A percentile compares a stretch with the other conserved stretches of the same genome.
Evolutionary conservation across 2,113 vertebrate species (phyloP).

Genomic region (Albula goreensis): DNA sequence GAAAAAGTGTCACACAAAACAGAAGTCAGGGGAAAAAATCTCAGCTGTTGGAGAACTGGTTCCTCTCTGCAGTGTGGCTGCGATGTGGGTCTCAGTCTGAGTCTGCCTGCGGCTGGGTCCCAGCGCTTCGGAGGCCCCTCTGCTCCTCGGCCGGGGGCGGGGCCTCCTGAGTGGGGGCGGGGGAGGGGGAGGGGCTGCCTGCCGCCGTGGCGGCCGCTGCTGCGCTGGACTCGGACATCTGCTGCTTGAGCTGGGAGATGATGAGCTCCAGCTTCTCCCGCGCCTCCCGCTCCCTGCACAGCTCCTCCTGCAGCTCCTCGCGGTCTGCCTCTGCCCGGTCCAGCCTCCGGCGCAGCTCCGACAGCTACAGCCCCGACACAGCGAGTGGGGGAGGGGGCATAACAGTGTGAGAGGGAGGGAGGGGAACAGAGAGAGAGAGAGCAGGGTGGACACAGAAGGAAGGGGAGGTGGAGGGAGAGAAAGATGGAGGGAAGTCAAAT

Average conservation of each 20-base stretch:
- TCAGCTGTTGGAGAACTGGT: neutral
- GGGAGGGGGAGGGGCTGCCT: constrained; percentile 45
- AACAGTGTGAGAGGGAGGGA: neutral
- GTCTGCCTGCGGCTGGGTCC: neutral
- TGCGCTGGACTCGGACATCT: constrained; percentile 73
- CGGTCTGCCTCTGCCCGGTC: constrained; percentile 89
- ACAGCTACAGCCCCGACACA: constrained; percentile 70
- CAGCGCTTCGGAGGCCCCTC: constrained; percentile 28
- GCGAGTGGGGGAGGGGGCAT: neutral
- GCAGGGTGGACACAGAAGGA: neutral
- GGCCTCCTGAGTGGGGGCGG: constrained; percentile 62
- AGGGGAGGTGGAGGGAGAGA: neutral
- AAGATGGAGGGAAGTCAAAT: constrained; percentile 1
- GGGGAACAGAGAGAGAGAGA: neutral
- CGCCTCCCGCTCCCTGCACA: constrained; percentile 87
- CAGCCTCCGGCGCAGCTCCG: constrained; percentile 84
- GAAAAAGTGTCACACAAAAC: neutral
- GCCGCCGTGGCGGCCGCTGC: constrained; percentile 42
- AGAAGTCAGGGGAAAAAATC: constrained; percentile 33
- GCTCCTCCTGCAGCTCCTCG: constrained; percentile 91
- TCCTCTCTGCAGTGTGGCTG: constrained; percentile 45
- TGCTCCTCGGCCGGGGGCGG: constrained; percentile 61
- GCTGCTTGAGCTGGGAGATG: constrained; percentile 87
- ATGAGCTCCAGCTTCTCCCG: constrained; percentile 88
- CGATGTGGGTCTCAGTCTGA: neutral